Conservation (phyloP, 2,888 invertebrate genomes). For the Perithous albicinctus region DNA sequence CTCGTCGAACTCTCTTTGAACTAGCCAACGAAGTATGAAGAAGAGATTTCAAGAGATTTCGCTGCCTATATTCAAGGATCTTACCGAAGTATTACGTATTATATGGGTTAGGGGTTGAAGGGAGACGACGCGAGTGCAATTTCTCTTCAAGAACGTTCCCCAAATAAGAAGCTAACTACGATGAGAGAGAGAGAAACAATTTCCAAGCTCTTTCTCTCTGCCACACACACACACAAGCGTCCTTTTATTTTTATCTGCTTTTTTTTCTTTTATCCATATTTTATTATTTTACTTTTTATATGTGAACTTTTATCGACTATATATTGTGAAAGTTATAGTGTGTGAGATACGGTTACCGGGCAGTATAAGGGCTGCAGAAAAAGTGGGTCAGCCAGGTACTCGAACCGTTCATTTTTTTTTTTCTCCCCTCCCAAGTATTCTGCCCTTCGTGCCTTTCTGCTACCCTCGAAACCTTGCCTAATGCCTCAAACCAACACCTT, state of each 20-base stretch:
- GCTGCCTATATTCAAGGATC: not conserved
- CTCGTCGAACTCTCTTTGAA: slow-evolving; percentile 20
- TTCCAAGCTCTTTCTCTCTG: not conserved
- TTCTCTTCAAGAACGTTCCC: slow-evolving; percentile 10
- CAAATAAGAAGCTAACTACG: slow-evolving; percentile 17
- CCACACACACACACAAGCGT: no score
- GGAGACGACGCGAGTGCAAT: slow-evolving; percentile 5
- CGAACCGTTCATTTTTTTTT: slow-evolving; percentile 58
- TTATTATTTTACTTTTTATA: slow-evolving; percentile 8
- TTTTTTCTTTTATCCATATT: not conserved
- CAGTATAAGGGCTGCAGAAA: slow-evolving; percentile 26
- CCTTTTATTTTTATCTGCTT: not conserved
- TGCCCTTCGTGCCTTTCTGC: slow-evolving; percentile 40
- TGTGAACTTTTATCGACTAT: slow-evolving; percentile 7
- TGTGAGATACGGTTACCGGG: not conserved
- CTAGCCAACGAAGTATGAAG: not conserved
- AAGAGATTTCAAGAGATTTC: slow-evolving; percentile 5
- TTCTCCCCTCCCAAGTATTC: slow-evolving; percentile 3
- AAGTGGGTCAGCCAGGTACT: slow-evolving; percentile 63
- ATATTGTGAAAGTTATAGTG: slow-evolving; percentile 14
- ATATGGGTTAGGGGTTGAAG: not conserved
- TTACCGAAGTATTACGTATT: not conserved
- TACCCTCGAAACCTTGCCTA: slow-evolving; percentile 41
- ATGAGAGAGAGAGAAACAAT: slow-evolving; percentile 31
- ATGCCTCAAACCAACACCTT: slow-evolving; percentile 24